Percentiles rank a stretch among this genome's conserved stretches.
Conservation (phyloP, 2,113 vertebrate species). For the Cryptomyrus ogoouensis region DNA sequence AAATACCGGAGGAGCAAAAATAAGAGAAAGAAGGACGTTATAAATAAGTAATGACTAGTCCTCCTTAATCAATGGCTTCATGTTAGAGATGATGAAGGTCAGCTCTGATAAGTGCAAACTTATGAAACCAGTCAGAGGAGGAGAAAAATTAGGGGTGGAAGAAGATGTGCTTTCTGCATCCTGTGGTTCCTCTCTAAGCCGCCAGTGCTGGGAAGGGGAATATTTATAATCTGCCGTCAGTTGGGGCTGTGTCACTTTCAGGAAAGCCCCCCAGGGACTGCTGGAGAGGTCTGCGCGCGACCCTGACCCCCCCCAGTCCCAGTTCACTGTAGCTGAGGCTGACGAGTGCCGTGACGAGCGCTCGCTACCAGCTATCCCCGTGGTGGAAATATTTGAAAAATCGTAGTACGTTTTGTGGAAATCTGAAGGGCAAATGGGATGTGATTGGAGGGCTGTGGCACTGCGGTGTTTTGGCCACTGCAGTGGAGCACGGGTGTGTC, state of each 20-base stretch:
- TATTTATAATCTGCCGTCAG: background rate
- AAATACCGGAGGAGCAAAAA: background rate
- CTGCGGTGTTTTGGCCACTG: slow-evolving; percentile 5
- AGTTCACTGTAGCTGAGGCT: background rate
- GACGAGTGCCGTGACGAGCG: background rate
- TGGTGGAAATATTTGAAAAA: background rate
- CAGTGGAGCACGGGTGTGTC: background rate
- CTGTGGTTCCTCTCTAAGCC: background rate
- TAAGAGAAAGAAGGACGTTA: background rate
- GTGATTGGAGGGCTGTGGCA: background rate
- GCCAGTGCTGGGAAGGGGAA: background rate
- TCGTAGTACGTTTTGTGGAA: background rate
- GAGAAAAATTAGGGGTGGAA: background rate
- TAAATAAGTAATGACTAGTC: background rate
- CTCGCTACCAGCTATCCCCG: background rate
- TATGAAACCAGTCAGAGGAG: background rate
- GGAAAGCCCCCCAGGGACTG: background rate
- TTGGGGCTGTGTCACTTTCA: background rate
- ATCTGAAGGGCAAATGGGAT: background rate
- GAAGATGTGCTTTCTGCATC: background rate
- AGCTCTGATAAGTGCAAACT: background rate
- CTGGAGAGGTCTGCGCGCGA: background rate
- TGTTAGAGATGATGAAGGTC: background rate
- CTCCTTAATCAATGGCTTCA: background rate
- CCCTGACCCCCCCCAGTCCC: background rate